A percentile compares a stretch with the other conserved stretches of the same genome.
Conservation (phyloP, 2,113 vertebrate genomes). For the Cottus gobio region DNA sequence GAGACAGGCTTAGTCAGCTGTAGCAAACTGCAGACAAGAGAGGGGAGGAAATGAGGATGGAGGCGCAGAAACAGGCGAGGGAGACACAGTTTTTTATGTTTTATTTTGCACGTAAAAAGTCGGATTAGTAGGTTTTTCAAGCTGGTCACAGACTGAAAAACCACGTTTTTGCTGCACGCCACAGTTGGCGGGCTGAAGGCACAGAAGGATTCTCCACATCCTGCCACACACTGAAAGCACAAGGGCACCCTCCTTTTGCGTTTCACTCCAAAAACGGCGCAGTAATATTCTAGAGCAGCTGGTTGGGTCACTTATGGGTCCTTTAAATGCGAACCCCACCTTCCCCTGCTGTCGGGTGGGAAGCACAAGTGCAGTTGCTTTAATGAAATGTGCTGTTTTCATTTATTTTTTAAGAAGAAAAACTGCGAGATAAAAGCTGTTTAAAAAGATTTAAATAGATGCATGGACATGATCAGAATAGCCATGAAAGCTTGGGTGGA, state of each 20-base stretch:
- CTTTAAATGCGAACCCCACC: background rate
- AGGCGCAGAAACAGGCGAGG: slow-evolving; percentile 13
- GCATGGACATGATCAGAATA: background rate
- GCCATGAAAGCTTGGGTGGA: background rate
- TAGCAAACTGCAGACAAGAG: slow-evolving; percentile 52
- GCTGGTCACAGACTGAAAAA: background rate
- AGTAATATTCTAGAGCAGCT: slow-evolving; percentile 5
- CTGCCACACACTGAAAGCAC: background rate
- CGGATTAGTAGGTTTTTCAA: background rate
- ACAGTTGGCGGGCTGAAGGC: background rate
- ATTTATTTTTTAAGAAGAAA: background rate
- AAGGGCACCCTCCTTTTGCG: slow-evolving; percentile 13
- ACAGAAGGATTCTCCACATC: background rate
- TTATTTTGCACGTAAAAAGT: background rate
- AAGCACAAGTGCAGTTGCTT: background rate
- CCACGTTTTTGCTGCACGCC: background rate
- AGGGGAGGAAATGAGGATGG: slow-evolving; percentile 35
- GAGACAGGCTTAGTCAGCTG: slow-evolving; percentile 64
- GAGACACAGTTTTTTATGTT: background rate
- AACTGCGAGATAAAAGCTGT: background rate
- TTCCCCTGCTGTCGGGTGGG: background rate
- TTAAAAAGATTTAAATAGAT: background rate
- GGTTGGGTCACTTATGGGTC: slow-evolving; percentile 13
- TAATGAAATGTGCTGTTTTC: background rate
- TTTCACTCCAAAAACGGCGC: slow-evolving; percentile 5